phyloP scores from a whole-genome alignment of 2,888 invertebrate species.

The Phyllotreta striolata region DNA sequence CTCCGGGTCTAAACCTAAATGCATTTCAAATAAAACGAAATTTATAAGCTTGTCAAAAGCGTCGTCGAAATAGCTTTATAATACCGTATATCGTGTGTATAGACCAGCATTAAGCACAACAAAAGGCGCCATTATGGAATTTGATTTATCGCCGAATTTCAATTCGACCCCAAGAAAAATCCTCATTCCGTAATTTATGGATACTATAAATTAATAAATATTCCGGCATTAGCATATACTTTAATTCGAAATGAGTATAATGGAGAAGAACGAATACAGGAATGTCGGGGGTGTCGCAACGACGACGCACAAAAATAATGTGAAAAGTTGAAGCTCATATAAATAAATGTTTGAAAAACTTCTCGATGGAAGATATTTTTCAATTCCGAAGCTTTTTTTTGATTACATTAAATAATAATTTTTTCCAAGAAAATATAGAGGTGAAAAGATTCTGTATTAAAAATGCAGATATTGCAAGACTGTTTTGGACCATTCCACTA shows the following conservation, averaged over 20 bases:
- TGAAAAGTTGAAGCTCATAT: neutral
- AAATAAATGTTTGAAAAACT: slow-evolving; percentile 4
- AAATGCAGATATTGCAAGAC: neutral
- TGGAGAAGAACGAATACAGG: neutral
- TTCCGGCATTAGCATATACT: slow-evolving; percentile 43
- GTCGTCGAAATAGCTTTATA: slow-evolving; percentile 25
- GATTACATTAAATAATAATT: too few relatives aligned
- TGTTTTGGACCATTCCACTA: slow-evolving; percentile 3
- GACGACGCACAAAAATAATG: neutral
- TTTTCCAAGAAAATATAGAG: neutral
- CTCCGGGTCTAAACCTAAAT: slow-evolving; percentile 4
- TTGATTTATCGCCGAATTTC: slow-evolving; percentile 32
- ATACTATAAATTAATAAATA: slow-evolving; percentile 49
- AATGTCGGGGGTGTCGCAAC: neutral
- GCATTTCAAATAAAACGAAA: slow-evolving; percentile 24
- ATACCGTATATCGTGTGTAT: slow-evolving; percentile 22
- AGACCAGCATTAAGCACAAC: slow-evolving; percentile 21
- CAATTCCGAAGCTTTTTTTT: too few relatives aligned
- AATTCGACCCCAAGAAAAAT: slow-evolving; percentile 30
- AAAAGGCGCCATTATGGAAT: slow-evolving; percentile 30
- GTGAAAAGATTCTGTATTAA: neutral
- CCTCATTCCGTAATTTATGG: slow-evolving; percentile 47
- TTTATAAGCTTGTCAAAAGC: slow-evolving; percentile 23
- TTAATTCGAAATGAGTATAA: slow-evolving; percentile 26
- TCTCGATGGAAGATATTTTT: too few relatives aligned